Evolutionary conservation across 2,113 vertebrate genomes (phyloP), one percentile per base, ranked within the genome.

Genomic region (Girardinichthys multiradiatus): DNA sequence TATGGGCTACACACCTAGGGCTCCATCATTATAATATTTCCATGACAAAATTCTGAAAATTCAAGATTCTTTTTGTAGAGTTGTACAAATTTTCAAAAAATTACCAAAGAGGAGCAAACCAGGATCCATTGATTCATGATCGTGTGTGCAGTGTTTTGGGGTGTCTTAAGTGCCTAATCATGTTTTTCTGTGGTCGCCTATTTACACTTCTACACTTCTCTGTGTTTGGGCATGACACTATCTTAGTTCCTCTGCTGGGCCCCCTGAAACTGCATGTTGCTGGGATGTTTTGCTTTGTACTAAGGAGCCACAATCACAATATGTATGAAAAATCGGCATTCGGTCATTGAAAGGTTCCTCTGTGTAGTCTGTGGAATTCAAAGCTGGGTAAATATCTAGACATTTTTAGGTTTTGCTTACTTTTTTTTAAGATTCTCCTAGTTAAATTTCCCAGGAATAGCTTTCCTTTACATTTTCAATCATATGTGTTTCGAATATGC

Each of bases 141-240:
- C 45, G 8, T 21, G 45, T 14, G 35, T 31, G 60, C 35, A 26
- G 61, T 63, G 14, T 57, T 17, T 35, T 21, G 57, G 6, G 65
- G 59, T 62, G 39, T 71, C 64, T 60, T 6, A 87, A 86, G 84
- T 86, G 73, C 77, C 82, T 79, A 35, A 64, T 27, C 2, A 64
- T 42, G 63, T 27, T 37, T 74, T 14, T 78, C 67, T 76, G 74
- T 62, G 60, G 19, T 48, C 60, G 48, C 62, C 45, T 26, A 26
- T 72, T 62, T 17, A 57, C 31, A 30, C 42, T 61, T 21, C 57
- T 69, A 76, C 57, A 31, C 77, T 26, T 37, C 2, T 67, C 57
- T 13, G 29, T 79, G 48, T 62, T 28, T 26, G 19, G 64, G 57
- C 74, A 24, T 62, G 61, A 74, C 71, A 54, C 78, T 57, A 72